Evolutionary conservation across 2,888 invertebrate species (phyloP).

Genomic region (Drosophila aldrichi): DNA sequence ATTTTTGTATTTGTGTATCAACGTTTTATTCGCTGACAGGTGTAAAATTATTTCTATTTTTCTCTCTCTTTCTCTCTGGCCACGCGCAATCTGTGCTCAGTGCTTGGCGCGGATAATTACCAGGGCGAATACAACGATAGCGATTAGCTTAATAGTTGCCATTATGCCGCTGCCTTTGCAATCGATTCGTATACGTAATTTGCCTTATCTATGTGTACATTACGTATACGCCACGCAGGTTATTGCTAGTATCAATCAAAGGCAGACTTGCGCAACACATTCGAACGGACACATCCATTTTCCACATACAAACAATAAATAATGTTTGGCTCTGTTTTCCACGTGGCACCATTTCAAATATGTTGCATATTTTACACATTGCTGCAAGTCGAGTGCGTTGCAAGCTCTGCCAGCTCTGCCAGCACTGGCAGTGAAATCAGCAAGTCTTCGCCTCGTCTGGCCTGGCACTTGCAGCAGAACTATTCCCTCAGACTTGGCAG

Average conservation of each 20-base stretch:
- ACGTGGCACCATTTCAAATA: conserved; percentile 61
- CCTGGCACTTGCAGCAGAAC: conserved; percentile 13
- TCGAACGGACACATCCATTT: conserved; percentile 34
- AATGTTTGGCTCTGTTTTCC: conserved; percentile 57
- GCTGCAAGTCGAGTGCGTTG: conserved; percentile 36
- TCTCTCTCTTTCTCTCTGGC: not conserved
- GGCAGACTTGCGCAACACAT: conserved; percentile 28
- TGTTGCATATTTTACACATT: conserved; percentile 65
- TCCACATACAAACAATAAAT: conserved; percentile 66
- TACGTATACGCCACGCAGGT: conserved; percentile 56
- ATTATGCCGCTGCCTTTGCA: conserved; percentile 59
- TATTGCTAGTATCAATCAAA: conserved; percentile 67
- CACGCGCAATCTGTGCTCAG: conserved; percentile 13
- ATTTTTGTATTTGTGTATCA: conserved; percentile 75
- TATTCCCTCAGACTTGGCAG: conserved; percentile 23
- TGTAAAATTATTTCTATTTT: conserved; percentile 69
- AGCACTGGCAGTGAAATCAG: conserved; percentile 2
- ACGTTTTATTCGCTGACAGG: conserved; percentile 78
- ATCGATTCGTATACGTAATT: conserved; percentile 20
- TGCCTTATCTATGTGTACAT: conserved; percentile 22
- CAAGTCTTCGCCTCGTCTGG: conserved; percentile 16
- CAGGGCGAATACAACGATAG: conserved; percentile 53
- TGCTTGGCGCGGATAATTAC: conserved; percentile 63
- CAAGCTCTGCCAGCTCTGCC: conserved; percentile 16
- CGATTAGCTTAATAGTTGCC: conserved; percentile 75